Evolutionary conservation across 2,797 vertebrate genomes (phyloP).

Genomic region (Thunnus albacares): DNA sequence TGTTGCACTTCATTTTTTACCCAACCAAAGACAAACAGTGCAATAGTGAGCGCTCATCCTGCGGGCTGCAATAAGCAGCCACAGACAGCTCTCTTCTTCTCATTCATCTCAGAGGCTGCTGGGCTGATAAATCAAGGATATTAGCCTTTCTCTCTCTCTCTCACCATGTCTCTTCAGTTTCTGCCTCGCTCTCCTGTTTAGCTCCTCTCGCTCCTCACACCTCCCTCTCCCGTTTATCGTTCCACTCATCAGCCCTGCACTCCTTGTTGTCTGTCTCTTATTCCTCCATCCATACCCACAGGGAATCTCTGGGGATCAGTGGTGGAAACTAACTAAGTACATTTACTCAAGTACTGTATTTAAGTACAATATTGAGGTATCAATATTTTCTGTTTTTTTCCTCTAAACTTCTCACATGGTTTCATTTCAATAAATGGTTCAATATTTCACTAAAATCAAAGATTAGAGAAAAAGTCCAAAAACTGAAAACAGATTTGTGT

Average conservation of each 20-base stretch:
- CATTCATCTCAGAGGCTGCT: constrained; percentile 59
- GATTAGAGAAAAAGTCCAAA: too few species aligned
- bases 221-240: constrained; percentile 38
- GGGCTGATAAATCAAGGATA: constrained; percentile 65
- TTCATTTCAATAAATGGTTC: too few species aligned
- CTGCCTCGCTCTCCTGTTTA: constrained; percentile 24
- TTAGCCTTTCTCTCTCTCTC: constrained; percentile 47
- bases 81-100: constrained; percentile 42
- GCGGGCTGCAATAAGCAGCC: constrained; percentile 39
- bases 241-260: constrained; percentile 43
- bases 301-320: constrained; percentile 26
- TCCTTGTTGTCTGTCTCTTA: constrained; percentile 32
- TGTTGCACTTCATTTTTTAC: constrained; percentile 54
- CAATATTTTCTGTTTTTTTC: too few species aligned
- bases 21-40: constrained; percentile 53
- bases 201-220: background rate
- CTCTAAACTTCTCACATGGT: too few species aligned
- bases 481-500: too few species aligned
- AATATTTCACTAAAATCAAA: too few species aligned
- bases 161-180: constrained; percentile 16
- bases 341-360: too few species aligned
- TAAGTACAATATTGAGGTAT: too few species aligned
- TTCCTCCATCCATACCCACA: constrained; percentile 22
- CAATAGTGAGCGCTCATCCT: constrained; percentile 50
- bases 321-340: too few species aligned